These are phyloP conservation scores for Rotaria socialis DNA, from an alignment of 2,888 invertebrate genomes.

Conservation along the genomic window DNA sequence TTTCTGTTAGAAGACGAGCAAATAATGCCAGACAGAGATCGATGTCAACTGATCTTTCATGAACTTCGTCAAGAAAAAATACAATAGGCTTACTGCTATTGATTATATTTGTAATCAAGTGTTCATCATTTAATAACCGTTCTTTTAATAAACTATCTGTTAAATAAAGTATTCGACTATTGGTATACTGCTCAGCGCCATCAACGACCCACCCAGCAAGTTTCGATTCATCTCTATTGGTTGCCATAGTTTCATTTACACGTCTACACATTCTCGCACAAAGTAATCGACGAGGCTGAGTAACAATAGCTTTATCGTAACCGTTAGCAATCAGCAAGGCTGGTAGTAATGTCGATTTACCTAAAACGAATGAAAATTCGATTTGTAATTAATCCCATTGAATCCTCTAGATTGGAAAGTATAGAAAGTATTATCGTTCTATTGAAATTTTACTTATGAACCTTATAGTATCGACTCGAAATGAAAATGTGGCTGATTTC, in stretches of 20 bases:
- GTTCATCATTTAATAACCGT: background rate
- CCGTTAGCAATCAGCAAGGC: background rate
- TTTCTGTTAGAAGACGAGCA: background rate
- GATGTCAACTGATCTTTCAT: constrained; percentile 20
- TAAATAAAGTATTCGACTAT: background rate
- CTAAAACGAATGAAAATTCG: background rate
- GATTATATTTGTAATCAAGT: background rate
- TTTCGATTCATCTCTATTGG: too few species aligned
- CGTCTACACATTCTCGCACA: background rate
- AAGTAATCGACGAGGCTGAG: constrained; percentile 23
- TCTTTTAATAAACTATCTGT: constrained; percentile 7
- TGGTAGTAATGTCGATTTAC: background rate
- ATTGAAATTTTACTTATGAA: too few species aligned
- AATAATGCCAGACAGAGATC: constrained; percentile 18
- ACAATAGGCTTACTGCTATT: background rate
- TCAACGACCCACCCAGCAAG: background rate
- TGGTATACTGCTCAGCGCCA: background rate
- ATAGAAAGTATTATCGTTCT: too few species aligned
- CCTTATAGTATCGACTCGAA: too few species aligned
- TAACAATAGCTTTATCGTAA: background rate
- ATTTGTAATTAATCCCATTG: too few species aligned
- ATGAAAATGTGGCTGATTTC: too few species aligned
- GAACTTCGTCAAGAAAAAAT: constrained; percentile 21
- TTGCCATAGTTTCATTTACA: background rate
- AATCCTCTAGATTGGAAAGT: too few species aligned